These are phyloP conservation scores for Tetanocera ferruginea DNA, from an alignment of 2,888 invertebrate genomes.

Conservation along the genomic window DNA sequence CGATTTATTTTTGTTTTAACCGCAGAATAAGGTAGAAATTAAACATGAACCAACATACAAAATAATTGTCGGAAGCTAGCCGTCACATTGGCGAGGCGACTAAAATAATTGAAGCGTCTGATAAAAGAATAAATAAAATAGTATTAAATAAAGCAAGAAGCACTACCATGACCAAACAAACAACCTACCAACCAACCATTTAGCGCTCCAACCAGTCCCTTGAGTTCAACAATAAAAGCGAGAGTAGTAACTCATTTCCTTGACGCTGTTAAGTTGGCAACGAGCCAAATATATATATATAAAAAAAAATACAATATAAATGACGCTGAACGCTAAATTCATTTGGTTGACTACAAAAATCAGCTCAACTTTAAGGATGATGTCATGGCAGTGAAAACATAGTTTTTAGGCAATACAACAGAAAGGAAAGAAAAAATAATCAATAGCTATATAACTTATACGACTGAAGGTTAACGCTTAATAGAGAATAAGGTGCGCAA, in stretches of 20 bases:
- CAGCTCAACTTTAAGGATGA: background rate
- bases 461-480: background rate
- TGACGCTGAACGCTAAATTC: background rate
- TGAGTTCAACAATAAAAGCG: background rate
- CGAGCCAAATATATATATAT: background rate
- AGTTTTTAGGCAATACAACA: slow-evolving; percentile 1
- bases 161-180: background rate
- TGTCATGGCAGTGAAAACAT: background rate
- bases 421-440: background rate
- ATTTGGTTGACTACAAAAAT: background rate
- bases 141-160: background rate
- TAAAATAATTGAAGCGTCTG: too few species aligned
- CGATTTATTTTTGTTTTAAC: background rate
- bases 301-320: background rate
- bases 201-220: background rate
- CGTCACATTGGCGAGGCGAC: too few species aligned
- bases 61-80: too few species aligned
- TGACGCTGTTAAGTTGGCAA: slow-evolving; percentile 6
- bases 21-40: background rate
- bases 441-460: background rate
- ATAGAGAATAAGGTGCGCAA: background rate
- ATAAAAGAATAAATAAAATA: too few species aligned
- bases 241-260: background rate
- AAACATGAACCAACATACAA: background rate
- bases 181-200: background rate